Evolutionary conservation across 2,888 invertebrate genomes (phyloP).

Genomic region (Drosophila prolongata): DNA sequence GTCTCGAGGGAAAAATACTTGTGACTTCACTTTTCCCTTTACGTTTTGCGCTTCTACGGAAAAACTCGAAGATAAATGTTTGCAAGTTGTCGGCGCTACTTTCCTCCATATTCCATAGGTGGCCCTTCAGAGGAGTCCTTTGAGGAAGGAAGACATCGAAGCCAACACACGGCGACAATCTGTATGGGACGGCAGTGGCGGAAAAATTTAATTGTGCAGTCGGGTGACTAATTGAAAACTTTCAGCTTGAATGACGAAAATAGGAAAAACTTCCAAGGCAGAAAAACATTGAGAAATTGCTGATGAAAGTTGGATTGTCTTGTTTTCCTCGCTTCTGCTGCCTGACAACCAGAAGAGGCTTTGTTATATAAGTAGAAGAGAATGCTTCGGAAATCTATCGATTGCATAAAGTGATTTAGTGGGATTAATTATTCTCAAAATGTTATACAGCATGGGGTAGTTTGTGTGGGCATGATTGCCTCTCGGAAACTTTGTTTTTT

Average conservation of each 20-base stretch:
- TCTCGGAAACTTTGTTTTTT: too few species aligned
- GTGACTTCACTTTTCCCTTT: slow-evolving; percentile 12
- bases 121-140: slow-evolving; percentile 16
- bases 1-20: slow-evolving; percentile 35
- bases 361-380: slow-evolving; percentile 4
- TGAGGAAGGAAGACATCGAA: slow-evolving; percentile 23
- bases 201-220: slow-evolving; percentile 72
- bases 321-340: slow-evolving; percentile 15
- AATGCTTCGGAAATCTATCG: slow-evolving; percentile 18
- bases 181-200: slow-evolving; percentile 13
- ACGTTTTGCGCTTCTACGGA: slow-evolving; percentile 25
- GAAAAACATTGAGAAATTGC: slow-evolving; percentile 28
- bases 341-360: slow-evolving; percentile 8
- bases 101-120: slow-evolving; percentile 18
- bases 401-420: slow-evolving; percentile 28
- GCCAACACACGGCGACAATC: slow-evolving; percentile 4
- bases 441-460: neutral
- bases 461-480: neutral
- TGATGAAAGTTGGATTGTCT: slow-evolving; percentile 49
- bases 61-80: slow-evolving; percentile 67
- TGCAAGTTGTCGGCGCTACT: slow-evolving; percentile 33
- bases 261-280: slow-evolving; percentile 42
- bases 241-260: slow-evolving; percentile 59
- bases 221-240: slow-evolving; percentile 77
- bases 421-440: slow-evolving; percentile 18